Evolutionary conservation across 1,140 invertebrate genomes (phyloP).

Genomic region (Cotesia typhae): DNA sequence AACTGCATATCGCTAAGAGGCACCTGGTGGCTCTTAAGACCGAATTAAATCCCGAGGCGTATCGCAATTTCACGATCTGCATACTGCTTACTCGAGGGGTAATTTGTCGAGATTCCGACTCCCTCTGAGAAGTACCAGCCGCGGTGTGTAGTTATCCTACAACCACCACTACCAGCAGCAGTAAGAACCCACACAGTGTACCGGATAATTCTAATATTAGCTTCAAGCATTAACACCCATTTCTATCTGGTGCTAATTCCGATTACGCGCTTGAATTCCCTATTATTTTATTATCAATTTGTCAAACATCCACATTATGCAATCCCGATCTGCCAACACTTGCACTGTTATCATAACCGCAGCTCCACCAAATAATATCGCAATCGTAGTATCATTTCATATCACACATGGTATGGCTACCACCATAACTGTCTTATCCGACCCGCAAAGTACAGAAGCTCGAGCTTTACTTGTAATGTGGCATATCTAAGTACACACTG

Average conservation of each 20-base stretch:
- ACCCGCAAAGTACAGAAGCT: not conserved
- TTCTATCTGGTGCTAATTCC: constrained; percentile 28
- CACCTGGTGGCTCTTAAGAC: constrained; percentile 36
- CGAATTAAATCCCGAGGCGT: constrained; percentile 52
- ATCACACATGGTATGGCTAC: not conserved
- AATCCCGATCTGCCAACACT: not conserved
- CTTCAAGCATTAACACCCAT: constrained; percentile 49
- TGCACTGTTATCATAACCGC: no score
- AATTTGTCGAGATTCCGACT: constrained; percentile 42
- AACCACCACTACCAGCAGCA: no score
- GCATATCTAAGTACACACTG: no score
- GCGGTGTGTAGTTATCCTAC: not conserved
- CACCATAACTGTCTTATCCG: no score
- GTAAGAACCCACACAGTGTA: not conserved
- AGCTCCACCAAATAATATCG: no score
- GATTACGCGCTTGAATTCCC: constrained; percentile 4
- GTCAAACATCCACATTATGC: not conserved
- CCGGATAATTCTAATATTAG: constrained; percentile 42
- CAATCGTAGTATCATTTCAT: not conserved
- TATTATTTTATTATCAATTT: constrained; percentile 30
- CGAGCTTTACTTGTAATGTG: no score
- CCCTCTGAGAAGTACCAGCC: not conserved
- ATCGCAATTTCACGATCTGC: constrained; percentile 56
- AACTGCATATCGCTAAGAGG: constrained; percentile 33
- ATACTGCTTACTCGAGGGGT: constrained; percentile 54